Base-by-base conservation (phyloP, 2,888 invertebrate genomes). In the Acanthosepion esculentum region DNA sequence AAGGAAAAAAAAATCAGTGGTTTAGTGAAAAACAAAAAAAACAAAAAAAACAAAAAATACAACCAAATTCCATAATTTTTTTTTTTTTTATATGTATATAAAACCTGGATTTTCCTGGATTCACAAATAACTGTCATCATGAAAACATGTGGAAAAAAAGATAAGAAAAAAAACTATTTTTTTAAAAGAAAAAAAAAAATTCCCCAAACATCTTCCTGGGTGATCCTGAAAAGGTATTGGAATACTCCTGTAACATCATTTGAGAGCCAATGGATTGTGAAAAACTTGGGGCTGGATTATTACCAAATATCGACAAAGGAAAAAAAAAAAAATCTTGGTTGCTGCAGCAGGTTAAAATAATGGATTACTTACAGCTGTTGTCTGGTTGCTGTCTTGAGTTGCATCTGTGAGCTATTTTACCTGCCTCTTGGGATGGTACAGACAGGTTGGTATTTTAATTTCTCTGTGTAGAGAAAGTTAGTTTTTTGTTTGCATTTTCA, bases 301-400 rank as follows among this genome's bases (percentile, higher is more conserved):
- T 78, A 78, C 78, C 78, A 78, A 78, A 78, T n/a, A n/a, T 78
- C 78, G 10, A n/a, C 78, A 78, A n/a, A 78, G 78, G 78, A 78
- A n/a, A 78, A 78, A n/a, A 78, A 78, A n/a, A 78, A n/a, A 78
- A n/a, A n/a, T 78, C 78, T 78, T 78, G 78, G n/a, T 78, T 78
- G 78, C 78, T 78, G 78, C 78, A 7, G n/a, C 78, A 78, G 78
- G 78, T 78, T 78, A n/a, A n/a, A 78, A 55, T 78, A 78, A 78
- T 78, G 78, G 78, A 78, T 78, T 78, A 78, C 78, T 29, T 78
- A n/a, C 78, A 78, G 29, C 78, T 78, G 78, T 78, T 78, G 78
- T 78, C n/a, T 15, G 78, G 78, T 78, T 78, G 78, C 78, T 78
- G 78, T 78, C n/a, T 78, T 55, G 78, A 78, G 10, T 78, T 78